Evolutionary conservation across 2,888 invertebrate genomes (phyloP).

Genomic region (Halictus ligatus): DNA sequence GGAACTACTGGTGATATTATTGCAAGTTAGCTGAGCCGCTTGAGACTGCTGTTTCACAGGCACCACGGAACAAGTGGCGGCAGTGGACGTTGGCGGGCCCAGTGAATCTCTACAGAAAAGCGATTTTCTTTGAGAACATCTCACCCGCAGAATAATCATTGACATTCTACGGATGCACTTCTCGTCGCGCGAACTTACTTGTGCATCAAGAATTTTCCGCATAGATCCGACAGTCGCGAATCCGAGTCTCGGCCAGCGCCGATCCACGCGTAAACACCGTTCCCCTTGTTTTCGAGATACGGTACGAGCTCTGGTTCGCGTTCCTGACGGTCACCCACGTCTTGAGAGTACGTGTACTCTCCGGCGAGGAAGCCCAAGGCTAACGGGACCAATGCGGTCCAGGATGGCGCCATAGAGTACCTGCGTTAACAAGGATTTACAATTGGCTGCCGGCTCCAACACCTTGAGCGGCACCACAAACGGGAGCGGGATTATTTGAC

Average conservation of each 20-base stretch:
- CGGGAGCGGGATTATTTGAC: too few relatives aligned
- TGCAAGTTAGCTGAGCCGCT: constrained; percentile 44
- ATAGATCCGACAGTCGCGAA: constrained; percentile 89
- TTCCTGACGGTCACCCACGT: constrained; percentile 74
- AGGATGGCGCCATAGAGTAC: constrained; percentile 81
- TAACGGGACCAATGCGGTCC: constrained; percentile 80
- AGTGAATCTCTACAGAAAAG: constrained; percentile 75
- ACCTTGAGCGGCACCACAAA: too few relatives aligned
- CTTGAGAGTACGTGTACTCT: constrained; percentile 79
- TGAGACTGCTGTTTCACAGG: constrained; percentile 67
- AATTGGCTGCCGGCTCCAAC: background rate
- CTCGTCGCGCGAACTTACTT: constrained; percentile 70
- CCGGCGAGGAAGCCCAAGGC: constrained; percentile 82
- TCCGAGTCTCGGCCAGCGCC: constrained; percentile 97
- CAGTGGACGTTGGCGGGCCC: constrained; percentile 69
- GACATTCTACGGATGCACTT: background rate
- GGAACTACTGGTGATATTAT: constrained; percentile 40
- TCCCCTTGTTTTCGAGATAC: constrained; percentile 82
- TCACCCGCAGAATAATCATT: background rate
- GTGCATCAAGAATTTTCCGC: constrained; percentile 92
- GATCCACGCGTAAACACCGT: constrained; percentile 94
- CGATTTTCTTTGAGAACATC: background rate
- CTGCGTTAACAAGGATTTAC: constrained; percentile 48
- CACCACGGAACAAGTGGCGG: constrained; percentile 42
- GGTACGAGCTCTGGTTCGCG: constrained; percentile 82